These are phyloP conservation scores for Ochotona curzoniae DNA, from an alignment of 2,113 vertebrate species.

Conservation along the genomic window DNA sequence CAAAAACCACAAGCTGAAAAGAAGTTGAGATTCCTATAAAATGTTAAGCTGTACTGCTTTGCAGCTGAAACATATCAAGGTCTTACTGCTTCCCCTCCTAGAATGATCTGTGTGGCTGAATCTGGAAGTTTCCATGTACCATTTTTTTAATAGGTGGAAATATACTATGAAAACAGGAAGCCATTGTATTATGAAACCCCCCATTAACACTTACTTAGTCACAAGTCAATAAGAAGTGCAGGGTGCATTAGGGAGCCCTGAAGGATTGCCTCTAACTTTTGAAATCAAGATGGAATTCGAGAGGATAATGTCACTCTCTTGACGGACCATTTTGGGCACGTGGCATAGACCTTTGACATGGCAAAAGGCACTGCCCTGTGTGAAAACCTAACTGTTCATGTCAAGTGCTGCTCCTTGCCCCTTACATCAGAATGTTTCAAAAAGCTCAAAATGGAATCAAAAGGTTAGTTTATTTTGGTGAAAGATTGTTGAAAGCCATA, in stretches of 20 bases:
- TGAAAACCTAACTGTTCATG: neutral
- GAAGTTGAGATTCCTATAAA: conserved; percentile 43
- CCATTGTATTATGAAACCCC: neutral
- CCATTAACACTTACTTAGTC: neutral
- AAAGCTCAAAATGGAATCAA: no score
- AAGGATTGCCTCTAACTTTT: neutral
- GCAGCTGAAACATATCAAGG: conserved; percentile 29
- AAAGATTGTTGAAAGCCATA: no score
- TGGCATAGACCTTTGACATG: neutral
- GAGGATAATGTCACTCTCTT: neutral
- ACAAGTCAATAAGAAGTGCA: neutral
- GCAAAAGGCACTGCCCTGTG: neutral
- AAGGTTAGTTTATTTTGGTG: no score
- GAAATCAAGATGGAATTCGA: neutral
- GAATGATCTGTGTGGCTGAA: conserved; percentile 40
- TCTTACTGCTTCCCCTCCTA: conserved; percentile 64
- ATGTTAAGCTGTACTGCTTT: conserved; percentile 36
- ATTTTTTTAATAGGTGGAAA: conserved; percentile 61
- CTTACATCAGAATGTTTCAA: neutral
- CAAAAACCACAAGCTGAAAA: conserved; percentile 29
- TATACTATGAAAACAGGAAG: conserved; percentile 15
- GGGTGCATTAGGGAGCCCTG: neutral
- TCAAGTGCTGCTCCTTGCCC: neutral
- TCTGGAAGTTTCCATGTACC: conserved; percentile 60
- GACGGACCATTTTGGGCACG: neutral